Evolutionary conservation across 1,140 invertebrate species (phyloP), one percentile per base, ranked within the genome.

Genomic region (Radopholus similis): DNA sequence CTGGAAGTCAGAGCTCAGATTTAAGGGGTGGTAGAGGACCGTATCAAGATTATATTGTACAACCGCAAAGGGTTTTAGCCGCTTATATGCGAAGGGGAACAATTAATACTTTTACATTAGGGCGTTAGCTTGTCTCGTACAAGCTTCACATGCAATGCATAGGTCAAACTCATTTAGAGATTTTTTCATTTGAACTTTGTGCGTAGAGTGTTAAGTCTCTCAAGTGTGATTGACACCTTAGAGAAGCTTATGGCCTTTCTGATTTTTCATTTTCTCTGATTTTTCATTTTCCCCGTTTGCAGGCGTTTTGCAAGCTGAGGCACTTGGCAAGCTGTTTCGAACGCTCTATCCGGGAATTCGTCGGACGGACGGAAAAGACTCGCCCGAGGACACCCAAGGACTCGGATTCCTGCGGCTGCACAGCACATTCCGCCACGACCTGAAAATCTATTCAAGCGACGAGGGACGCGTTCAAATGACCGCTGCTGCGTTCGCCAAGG

Each of bases 391-490:
- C 34, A 91, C 90, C 4, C 91, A 93, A 85, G 94, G 94, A 3
- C 85, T 96, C 5, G 94, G 94, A 8, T 86, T 97, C 21, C 86
- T 95, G 0, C 87, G 96, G 32, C 85, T 99, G 0, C 96, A 99
- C 83, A 96, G 93, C 1, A 99, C 96, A 0, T 99, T 95, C 83
- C 88, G 96, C 1, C 96, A 99, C 84, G 96, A 99, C 83, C 86
- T 99, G 21, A 99, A 99, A 85, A 99, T 99, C 67, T 99, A 99
- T 84, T 95, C 96, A 0, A 96, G 93, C 5, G 96, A 99, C 83
- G 96, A 99, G 84, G 96, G 96, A 1, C 86, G 95, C 56, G 95
- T 97, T 1, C 95, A 98, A 85, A 98, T 97, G 94, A 99, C 95
- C 0, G 95, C 95, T 0, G 95, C 95, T 13, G 95, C 95, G 11